These are phyloP conservation scores for Poecilobothrus nobilitatus DNA, from an alignment of 2,888 invertebrate species.

Conservation along the genomic window DNA sequence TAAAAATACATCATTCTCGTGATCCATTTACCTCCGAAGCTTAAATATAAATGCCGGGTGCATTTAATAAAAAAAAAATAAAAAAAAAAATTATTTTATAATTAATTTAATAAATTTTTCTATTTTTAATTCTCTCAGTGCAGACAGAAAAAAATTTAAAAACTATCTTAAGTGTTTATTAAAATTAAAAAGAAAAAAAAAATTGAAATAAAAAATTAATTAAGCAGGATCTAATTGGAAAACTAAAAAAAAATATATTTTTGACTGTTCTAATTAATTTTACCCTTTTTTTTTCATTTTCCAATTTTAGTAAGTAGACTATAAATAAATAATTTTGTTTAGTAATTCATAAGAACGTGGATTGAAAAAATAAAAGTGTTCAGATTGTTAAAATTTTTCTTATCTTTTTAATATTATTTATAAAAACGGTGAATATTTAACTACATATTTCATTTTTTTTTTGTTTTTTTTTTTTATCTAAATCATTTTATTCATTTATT, in stretches of 20 bases:
- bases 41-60: slow-evolving; percentile 26
- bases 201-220: too few species aligned
- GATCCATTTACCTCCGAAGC: slow-evolving; percentile 78
- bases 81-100: not conserved
- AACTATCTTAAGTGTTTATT: not conserved
- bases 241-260: too few species aligned
- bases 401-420: not conserved
- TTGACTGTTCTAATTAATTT: too few species aligned
- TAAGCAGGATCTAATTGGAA: too few species aligned
- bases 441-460: too few species aligned
- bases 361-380: not conserved
- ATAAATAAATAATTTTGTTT: not conserved
- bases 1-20: slow-evolving; percentile 80
- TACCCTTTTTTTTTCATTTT: too few species aligned
- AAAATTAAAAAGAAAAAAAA: too few species aligned
- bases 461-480: too few species aligned
- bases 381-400: not conserved
- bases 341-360: not conserved
- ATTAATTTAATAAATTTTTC: not conserved
- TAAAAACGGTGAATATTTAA: not conserved
- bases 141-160: not conserved
- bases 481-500: too few species aligned
- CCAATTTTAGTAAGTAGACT: too few species aligned
- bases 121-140: not conserved
- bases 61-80: slow-evolving; percentile 16